Evolutionary conservation across 1,140 invertebrate genomes (phyloP), one percentile per base, ranked within the genome.

Genomic region (Linepithema humile): DNA sequence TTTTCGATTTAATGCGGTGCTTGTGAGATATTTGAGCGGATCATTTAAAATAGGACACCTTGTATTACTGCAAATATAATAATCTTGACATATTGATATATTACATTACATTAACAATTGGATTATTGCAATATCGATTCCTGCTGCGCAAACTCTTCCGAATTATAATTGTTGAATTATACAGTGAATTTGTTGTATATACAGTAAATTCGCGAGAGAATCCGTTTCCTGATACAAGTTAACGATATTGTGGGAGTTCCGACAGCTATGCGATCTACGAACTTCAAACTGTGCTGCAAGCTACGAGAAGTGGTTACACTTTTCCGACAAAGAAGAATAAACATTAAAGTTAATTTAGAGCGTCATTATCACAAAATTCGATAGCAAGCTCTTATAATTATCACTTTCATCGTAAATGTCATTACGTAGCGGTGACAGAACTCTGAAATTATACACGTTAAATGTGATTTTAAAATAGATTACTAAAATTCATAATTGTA

Each of bases 191-290:
- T n/a, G n/a, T n/a, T n/a, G 20, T 55, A 64, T 48, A 50, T 29
- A 48, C 57, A 75, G 20, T 29, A 32, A 48, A 65, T 77, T 64
- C 59, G 50, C 17, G 38, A 64, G 73, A 38, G 29, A 64, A 77
- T 65, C 40, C 40, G n/a, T 77, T 59, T 64, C 9, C 40, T 0
- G 40, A 20, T 48, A n/a, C 40, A 23, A 64, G 73, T 65, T 77
- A 77, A 77, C 59, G 43, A 77, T 77, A 59, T 77, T 77, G 59
- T 20, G 40, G 43, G 73, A 77, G 73, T 77, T 77, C 40, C 35
- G 73, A 48, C 73, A 64, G 40, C 57, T 45, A 77, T 12, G 57
- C 48, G 59, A 77, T 77, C 57, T 29, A 50, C 59, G 7, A 77
- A 77, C 57, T 77, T 48, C 59, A 64, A 62, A 77, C 20, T 50